Evolutionary conservation across 2,888 invertebrate genomes (phyloP), one percentile per base, ranked within the genome.

Genomic region (Noctua janthe): DNA sequence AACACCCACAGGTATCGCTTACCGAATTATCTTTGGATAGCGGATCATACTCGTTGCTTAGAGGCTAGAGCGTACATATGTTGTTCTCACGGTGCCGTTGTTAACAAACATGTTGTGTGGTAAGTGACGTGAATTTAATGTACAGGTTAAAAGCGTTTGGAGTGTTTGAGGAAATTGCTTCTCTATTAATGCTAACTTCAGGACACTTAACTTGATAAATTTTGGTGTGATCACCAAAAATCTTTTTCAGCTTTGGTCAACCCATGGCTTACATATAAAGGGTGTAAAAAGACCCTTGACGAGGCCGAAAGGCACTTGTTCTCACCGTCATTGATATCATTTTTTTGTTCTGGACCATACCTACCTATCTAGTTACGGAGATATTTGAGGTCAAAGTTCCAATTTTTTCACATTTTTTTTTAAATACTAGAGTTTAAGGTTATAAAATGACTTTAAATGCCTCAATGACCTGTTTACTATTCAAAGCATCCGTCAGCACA

Each of bases 1-100:
- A 67, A 88, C 83, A 88, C 84, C 84, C 82, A 88, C 88, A 84
- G 80, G 80, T 88, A 87, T 87, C 81, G 86, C 81, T 88, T 84
- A 81, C 86, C 82, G 67, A 86, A 88, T 86, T 76, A 85, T 88
- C 86, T 88, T 79, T 82, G 76, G 85, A 77, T 74, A 75, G 73
- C 74, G 67, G 80, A 83, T 87, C 87, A 78, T 62, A 54, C 86
- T 82, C 72, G 66, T 59, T 74, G 84, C 79, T 80, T n/a, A 17
- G 15, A 69, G n/a, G 8, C 47, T n/a, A n/a, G 64, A 79, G 43
- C 83, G 64, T 84, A 69, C 73, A 54, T 84, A 85, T 81, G 76
- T 87, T 85, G 81, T 87, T 85, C 85, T 87, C 87, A 86, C 77
- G 87, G 69, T 67, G 72, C 47, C 62, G 23, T 83, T 80, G 64